Evolutionary conservation across 2,888 invertebrate species (phyloP).

Genomic region (Nudaria mundana): DNA sequence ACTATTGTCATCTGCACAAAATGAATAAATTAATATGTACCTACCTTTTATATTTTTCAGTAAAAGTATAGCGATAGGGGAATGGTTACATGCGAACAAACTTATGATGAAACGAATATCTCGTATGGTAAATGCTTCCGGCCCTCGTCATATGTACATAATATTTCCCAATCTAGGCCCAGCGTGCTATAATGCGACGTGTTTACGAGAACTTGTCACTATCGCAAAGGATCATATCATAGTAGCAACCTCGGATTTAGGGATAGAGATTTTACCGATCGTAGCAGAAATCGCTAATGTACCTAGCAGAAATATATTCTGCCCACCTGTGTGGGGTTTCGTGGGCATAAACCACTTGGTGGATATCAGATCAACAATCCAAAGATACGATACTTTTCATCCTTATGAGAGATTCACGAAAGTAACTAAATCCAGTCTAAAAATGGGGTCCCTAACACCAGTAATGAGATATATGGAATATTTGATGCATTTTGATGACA

Average conservation of each 20-base stretch:
- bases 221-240: constrained; percentile 74
- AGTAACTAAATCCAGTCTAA: constrained; percentile 72
- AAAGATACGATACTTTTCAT: constrained; percentile 72
- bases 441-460: constrained; percentile 69
- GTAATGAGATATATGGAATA: constrained; percentile 80
- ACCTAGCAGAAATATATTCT: constrained; percentile 72
- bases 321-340: constrained; percentile 84
- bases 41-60: constrained; percentile 45
- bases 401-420: constrained; percentile 75
- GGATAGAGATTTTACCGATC: constrained; percentile 63
- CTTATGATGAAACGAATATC: constrained; percentile 64
- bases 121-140: constrained; percentile 71
- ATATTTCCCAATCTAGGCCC: constrained; percentile 79
- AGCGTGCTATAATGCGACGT: constrained; percentile 80
- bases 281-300: constrained; percentile 69
- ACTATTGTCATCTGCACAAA: too few relatives aligned
- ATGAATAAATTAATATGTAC: too few relatives aligned
- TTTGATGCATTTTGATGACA: constrained; percentile 62
- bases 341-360: constrained; percentile 79
- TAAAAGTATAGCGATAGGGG: constrained; percentile 48
- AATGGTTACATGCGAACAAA: constrained; percentile 59
- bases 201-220: constrained; percentile 59
- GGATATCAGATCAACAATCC: constrained; percentile 76
- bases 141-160: constrained; percentile 67
- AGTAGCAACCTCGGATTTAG: constrained; percentile 80